Base-by-base conservation (phyloP, 2,888 invertebrate species). In the Diogma glabrata region DNA sequence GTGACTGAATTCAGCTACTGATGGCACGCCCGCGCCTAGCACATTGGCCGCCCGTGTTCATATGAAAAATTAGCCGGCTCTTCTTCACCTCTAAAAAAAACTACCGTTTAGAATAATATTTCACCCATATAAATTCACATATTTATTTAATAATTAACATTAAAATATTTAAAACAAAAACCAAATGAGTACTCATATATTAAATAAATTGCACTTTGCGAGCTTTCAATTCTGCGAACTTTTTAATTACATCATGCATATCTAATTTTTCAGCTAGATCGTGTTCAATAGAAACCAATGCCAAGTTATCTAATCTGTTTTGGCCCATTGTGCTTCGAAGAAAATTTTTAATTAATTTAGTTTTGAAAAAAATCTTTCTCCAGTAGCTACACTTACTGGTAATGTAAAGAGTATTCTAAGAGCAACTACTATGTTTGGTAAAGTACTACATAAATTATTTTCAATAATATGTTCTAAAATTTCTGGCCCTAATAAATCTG, bases 81-180 rank as follows among this genome's bases (percentile, higher is more conserved):
- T 36, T 36, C 33, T 33, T 33, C 33, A 33, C 33, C 33, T 33
- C 33, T 7, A 7, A 33, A n/a, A 33, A 33, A 33, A 7, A 33
- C 12, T 33, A 33, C 5, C 33, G 12, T 33, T 33, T 33, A 33
- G 33, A 33, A 7, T 33, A 33, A 33, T 33, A 33, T 33, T 33
- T 4, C 33, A 33, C 12, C 33, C 33, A 33, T 33, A 33, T 33
- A 33, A 33, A 33, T 33, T 36, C 36, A 36, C 36, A 36, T 36
- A 36, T 36, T 36, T 36, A 36, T 9, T 36, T 36, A 36, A 36
- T 9, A 36, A 36, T 36, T 36, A 36, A 36, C 16, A 14, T 36
- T n/a, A 36, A 36, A 36, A 36, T 36, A 36, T 36, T 36, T 36
- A 36, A 36, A 36, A 36, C 33, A n/a, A n/a, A n/a, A n/a, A n/a